These are phyloP conservation scores for Barnardius zonarius DNA, from an alignment of 2,113 vertebrate genomes.

Conservation along the genomic window DNA sequence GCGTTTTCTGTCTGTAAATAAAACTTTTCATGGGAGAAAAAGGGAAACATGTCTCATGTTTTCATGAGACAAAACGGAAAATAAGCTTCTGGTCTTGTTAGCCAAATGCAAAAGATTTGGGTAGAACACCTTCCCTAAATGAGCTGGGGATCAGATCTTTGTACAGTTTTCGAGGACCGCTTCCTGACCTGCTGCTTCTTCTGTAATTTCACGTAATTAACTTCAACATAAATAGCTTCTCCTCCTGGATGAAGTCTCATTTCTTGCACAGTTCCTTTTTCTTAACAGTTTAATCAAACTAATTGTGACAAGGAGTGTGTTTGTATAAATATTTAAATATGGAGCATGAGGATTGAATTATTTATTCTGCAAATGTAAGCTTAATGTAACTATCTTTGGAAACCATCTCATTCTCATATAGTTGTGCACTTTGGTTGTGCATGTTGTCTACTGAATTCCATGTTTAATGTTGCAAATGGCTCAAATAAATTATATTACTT, in stretches of 20 bases:
- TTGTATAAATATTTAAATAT: conserved; percentile 71
- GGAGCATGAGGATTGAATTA: conserved; percentile 51
- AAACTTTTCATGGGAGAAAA: background rate
- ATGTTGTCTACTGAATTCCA: background rate
- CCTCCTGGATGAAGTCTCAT: conserved; percentile 21
- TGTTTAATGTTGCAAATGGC: background rate
- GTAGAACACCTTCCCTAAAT: background rate
- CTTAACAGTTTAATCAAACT: conserved; percentile 62
- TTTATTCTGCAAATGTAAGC: conserved; percentile 53
- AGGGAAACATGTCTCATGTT: background rate
- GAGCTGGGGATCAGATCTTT: background rate
- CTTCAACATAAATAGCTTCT: conserved; percentile 27
- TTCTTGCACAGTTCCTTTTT: conserved; percentile 38
- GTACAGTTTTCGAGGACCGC: background rate
- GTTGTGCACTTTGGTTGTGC: background rate
- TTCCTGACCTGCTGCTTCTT: background rate
- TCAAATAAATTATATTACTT: conserved; percentile 14
- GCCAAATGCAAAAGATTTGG: background rate
- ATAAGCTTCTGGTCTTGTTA: background rate
- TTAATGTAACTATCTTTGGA: conserved; percentile 55
- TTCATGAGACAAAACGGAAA: background rate
- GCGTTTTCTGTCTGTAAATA: background rate
- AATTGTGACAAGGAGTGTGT: conserved; percentile 55
- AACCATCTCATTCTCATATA: background rate
- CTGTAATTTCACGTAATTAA: conserved; percentile 14